Conservation (phyloP, 2,113 vertebrate genomes). For the Bettongia penicillata region DNA sequence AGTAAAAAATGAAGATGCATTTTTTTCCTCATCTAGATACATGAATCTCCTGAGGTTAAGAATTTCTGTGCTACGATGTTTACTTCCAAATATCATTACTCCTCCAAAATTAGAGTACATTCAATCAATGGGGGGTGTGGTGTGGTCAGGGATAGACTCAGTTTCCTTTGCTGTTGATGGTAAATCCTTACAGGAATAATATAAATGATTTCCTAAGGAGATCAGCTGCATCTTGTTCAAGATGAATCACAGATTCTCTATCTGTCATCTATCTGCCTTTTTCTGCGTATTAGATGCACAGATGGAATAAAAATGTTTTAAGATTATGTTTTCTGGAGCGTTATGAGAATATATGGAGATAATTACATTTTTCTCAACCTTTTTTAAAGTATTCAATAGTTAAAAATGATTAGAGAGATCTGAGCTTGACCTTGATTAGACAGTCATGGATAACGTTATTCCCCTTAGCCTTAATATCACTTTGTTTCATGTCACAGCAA, state of each 20-base stretch:
- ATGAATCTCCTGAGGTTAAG: background rate
- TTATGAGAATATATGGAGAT: background rate
- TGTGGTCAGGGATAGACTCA: background rate
- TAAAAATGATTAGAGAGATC: conserved; percentile 24
- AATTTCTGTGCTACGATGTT: background rate
- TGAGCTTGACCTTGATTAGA: background rate
- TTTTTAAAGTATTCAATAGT: background rate
- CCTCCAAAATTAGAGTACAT: background rate
- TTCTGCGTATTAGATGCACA: background rate
- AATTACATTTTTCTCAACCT: background rate
- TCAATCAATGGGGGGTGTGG: background rate
- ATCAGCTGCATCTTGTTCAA: background rate
- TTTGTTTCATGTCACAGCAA: background rate
- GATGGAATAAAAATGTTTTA: background rate
- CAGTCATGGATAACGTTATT: background rate
- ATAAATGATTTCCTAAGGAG: background rate
- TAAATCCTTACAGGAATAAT: background rate
- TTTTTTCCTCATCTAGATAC: background rate
- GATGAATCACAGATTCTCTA: background rate
- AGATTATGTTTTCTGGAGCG: background rate
- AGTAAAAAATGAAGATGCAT: background rate
- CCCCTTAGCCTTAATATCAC: background rate
- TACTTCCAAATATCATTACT: background rate
- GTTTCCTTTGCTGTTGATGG: background rate
- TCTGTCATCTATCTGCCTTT: background rate